phyloP scores from a whole-genome alignment of 2,888 invertebrate species.

The Platynereis dumerilii region DNA sequence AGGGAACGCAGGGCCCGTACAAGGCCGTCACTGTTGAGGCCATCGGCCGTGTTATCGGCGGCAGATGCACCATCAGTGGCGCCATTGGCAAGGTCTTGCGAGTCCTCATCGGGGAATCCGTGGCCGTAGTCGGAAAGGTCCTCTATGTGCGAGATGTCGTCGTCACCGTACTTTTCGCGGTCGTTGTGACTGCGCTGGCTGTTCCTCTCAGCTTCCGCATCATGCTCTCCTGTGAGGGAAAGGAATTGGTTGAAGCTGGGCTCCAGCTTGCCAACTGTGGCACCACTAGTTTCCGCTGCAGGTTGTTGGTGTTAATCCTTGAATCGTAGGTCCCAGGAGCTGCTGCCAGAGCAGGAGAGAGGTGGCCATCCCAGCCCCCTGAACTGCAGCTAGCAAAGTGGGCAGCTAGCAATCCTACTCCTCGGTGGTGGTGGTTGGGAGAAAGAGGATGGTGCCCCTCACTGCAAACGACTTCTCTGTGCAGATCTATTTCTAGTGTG shows the following conservation, averaged over 20 bases:
- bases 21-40: slow-evolving; percentile 7
- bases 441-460: no score
- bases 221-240: slow-evolving; percentile 31
- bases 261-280: slow-evolving; percentile 21
- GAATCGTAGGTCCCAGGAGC: no score
- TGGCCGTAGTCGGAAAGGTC: slow-evolving; percentile 11
- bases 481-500: no score
- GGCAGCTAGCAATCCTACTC: no score
- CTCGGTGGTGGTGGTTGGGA: no score
- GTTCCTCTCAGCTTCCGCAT: slow-evolving; percentile 25
- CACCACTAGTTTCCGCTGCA: no score
- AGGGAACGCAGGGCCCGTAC: slow-evolving; percentile 28
- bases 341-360: no score
- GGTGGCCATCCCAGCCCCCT: no score
- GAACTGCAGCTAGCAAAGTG: no score
- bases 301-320: no score
- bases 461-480: no score
- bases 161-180: slow-evolving; percentile 17
- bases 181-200: slow-evolving; percentile 18
- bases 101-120: slow-evolving; percentile 11
- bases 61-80: neutral
- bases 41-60: neutral
- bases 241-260: slow-evolving; percentile 30
- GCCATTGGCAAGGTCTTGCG: neutral
- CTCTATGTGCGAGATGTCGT: slow-evolving; percentile 1